Conservation (phyloP, 2,888 invertebrate species). For the Dioctria linearis region DNA sequence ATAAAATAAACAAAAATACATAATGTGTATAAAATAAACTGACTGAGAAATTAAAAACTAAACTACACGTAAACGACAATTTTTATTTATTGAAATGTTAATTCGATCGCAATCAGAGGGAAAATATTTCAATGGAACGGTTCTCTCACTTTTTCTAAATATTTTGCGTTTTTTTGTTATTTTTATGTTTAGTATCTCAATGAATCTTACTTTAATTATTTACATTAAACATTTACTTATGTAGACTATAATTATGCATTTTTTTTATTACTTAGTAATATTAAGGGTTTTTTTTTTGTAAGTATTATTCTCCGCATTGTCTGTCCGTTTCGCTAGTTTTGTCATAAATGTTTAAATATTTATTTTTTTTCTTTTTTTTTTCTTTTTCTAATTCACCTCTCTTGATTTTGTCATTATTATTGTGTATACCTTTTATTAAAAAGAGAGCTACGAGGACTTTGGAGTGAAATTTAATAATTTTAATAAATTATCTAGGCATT, state of each 20-base stretch:
- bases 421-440: slow-evolving; percentile 5
- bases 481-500: too few relatives aligned
- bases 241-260: slow-evolving; percentile 30
- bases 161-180: slow-evolving; percentile 43
- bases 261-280: slow-evolving; percentile 51
- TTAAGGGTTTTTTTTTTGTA: slow-evolving; percentile 41
- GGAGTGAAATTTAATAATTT: neutral
- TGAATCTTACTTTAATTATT: slow-evolving; percentile 49
- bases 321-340: neutral
- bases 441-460: neutral
- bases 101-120: slow-evolving; percentile 47
- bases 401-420: neutral
- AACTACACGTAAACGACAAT: slow-evolving; percentile 48
- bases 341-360: neutral
- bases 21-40: slow-evolving; percentile 16
- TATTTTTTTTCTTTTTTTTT: too few relatives aligned
- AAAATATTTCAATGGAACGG: slow-evolving; percentile 51
- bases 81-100: slow-evolving; percentile 42
- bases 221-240: slow-evolving; percentile 51
- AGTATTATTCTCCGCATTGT: slow-evolving; percentile 42
- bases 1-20: too few relatives aligned
- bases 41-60: slow-evolving; percentile 40
- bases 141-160: slow-evolving; percentile 45
- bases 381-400: neutral
- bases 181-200: slow-evolving; percentile 33